Percentiles rank a stretch among this genome's conserved stretches.
These are phyloP conservation scores for Cephonodes hylas DNA, from an alignment of 2,888 invertebrate species.

Conservation along the genomic window DNA sequence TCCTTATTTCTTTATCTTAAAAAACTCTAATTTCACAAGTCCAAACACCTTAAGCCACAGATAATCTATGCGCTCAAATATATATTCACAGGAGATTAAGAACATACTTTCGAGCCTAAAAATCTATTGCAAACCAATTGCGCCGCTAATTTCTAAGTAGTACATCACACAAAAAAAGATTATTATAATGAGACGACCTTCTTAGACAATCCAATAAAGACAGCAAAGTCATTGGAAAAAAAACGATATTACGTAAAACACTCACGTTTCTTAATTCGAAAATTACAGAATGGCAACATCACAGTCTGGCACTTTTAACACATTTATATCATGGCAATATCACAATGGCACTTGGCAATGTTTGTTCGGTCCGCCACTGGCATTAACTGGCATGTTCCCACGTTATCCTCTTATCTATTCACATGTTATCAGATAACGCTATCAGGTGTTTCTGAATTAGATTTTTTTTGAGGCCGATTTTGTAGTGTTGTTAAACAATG, in stretches of 20 bases:
- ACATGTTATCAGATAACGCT: not conserved
- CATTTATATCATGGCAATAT: not conserved
- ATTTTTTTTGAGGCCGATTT: conserved; percentile 1
- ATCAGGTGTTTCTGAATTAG: conserved; percentile 11
- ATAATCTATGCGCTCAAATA: too few species aligned
- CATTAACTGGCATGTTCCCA: conserved; percentile 9
- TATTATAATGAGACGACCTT: too few species aligned
- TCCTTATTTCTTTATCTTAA: too few species aligned
- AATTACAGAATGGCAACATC: conserved; percentile 3
- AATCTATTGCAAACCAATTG: too few species aligned
- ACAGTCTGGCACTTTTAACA: not conserved
- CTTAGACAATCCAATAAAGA: too few species aligned
- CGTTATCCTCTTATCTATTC: conserved; percentile 14
- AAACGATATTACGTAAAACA: not conserved
- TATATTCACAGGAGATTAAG: too few species aligned
- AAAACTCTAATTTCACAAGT: too few species aligned
- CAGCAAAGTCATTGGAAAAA: too few species aligned
- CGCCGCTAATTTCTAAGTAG: too few species aligned
- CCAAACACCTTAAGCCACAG: too few species aligned
- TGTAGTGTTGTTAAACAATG: conserved; percentile 2
- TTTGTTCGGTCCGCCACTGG: not conserved
- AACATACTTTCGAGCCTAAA: too few species aligned
- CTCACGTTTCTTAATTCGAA: not conserved
- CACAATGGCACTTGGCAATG: not conserved
- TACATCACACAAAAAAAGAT: too few species aligned